Evolutionary conservation across 2,888 invertebrate genomes (phyloP).

Genomic region (Sarcophaga caerulescens): DNA sequence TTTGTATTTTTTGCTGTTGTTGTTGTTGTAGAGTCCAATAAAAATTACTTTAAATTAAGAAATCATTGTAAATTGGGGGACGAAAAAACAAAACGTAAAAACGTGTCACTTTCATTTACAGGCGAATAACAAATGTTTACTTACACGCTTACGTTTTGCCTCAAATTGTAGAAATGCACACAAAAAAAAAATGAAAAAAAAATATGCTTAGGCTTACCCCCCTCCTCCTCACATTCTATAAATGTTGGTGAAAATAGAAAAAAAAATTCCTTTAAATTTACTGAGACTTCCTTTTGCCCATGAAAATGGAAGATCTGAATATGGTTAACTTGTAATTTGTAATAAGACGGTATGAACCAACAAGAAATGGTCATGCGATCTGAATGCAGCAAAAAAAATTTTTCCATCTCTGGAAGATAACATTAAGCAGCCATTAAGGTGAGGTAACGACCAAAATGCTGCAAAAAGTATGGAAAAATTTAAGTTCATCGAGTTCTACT

Average conservation of each 20-base stretch:
- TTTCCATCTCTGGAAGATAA: no score
- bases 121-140: slow-evolving; percentile 49
- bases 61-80: slow-evolving; percentile 52
- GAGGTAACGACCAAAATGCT: no score
- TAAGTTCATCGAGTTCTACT: no score
- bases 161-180: slow-evolving; percentile 11
- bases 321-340: no score
- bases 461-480: no score
- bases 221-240: background rate
- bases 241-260: no score
- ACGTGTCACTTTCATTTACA: slow-evolving; percentile 62
- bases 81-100: slow-evolving; percentile 38
- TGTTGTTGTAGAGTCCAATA: slow-evolving; percentile 28
- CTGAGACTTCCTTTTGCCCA: background rate
- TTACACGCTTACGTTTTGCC: slow-evolving; percentile 42
- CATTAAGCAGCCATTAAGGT: no score
- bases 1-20: background rate
- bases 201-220: no score
- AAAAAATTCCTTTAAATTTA: no score
- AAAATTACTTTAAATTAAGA: slow-evolving; percentile 62
- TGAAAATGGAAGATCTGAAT: background rate
- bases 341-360: no score
- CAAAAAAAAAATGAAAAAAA: background rate
- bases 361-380: no score
- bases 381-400: no score